Evolutionary conservation across 2,888 invertebrate species (phyloP).

Genomic region (Heterodera filipjevi): DNA sequence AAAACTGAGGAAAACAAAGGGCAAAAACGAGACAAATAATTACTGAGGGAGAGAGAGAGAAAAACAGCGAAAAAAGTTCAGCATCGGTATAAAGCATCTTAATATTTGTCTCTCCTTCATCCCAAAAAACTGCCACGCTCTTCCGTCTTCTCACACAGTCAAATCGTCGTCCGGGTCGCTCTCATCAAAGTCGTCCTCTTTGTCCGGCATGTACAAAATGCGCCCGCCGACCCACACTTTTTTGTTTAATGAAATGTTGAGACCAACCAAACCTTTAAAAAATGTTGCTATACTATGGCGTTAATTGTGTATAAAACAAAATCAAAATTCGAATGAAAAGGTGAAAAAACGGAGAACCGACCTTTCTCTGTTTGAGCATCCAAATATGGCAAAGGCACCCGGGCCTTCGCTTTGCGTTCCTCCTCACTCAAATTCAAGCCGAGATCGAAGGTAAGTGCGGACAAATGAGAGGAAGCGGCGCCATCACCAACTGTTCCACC

Average conservation of each 20-base stretch:
- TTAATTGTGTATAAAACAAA: neutral
- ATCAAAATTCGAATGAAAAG: neutral
- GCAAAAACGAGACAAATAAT: neutral
- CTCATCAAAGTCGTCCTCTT: constrained; percentile 59
- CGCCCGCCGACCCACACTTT: constrained; percentile 54
- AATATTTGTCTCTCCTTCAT: neutral
- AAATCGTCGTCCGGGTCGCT: constrained; percentile 62
- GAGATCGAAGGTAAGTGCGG: constrained; percentile 39
- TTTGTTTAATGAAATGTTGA: constrained; percentile 45
- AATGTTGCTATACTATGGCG: no score
- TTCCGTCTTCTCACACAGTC: constrained; percentile 35
- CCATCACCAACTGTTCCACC: neutral
- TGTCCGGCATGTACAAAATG: constrained; percentile 58
- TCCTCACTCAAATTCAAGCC: constrained; percentile 39
- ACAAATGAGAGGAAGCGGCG: constrained; percentile 10
- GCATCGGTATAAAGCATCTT: neutral
- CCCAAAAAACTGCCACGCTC: neutral
- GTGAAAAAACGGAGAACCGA: neutral
- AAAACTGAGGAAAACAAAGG: neutral
- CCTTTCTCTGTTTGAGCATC: constrained; percentile 48
- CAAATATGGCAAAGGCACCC: constrained; percentile 49
- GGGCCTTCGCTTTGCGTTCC: constrained; percentile 44
- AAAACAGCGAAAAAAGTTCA: neutral
- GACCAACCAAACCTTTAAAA: constrained; percentile 49
- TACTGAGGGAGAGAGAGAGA: neutral